Conservation (phyloP, 2,797 vertebrate genomes). For the Spizella passerina region DNA sequence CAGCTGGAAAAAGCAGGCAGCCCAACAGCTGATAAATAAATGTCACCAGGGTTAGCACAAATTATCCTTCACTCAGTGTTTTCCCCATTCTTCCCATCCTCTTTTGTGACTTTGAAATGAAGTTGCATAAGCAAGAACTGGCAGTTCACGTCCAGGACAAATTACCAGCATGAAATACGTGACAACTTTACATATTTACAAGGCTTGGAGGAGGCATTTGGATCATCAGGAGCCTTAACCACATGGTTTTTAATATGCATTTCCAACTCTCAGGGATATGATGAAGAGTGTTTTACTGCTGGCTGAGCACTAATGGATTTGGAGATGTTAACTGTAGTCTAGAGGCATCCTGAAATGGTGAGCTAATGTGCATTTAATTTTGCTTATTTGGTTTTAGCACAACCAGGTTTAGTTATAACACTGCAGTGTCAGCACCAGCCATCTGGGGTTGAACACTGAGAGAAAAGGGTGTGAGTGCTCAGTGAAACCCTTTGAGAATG, state of each 20-base stretch:
- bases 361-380: neutral
- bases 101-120: neutral
- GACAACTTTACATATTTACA: neutral
- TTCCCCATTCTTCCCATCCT: neutral
- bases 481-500: neutral
- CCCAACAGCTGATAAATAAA: neutral
- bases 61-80: neutral
- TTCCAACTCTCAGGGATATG: neutral
- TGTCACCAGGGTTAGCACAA: neutral
- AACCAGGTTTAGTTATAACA: neutral
- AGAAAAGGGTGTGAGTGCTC: neutral
- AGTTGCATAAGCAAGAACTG: neutral
- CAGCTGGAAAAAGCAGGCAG: neutral
- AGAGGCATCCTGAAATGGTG: neutral
- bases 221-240: neutral
- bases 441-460: neutral
- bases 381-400: neutral
- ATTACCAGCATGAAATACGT: neutral
- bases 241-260: neutral
- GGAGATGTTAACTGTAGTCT: neutral
- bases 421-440: neutral
- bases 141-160: neutral
- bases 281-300: slow-evolving; percentile 25
- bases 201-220: neutral
- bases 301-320: slow-evolving; percentile 20